Percentiles rank a stretch among this genome's conserved stretches.
phyloP scores from a whole-genome alignment of 1,140 invertebrate genomes.

The Drosophila equinoxialis region DNA sequence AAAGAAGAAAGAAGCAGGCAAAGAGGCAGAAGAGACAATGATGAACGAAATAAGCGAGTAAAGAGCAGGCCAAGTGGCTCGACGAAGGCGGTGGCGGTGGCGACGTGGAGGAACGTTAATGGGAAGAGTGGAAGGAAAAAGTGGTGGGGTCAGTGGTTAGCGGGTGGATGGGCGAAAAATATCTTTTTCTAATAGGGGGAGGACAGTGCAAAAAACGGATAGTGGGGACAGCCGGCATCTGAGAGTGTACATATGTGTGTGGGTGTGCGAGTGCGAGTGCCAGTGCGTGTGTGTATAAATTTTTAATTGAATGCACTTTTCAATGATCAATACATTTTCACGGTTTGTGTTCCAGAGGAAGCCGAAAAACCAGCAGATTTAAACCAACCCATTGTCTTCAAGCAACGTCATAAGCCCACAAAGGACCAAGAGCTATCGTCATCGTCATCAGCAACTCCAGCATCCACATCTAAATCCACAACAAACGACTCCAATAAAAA shows the following conservation, averaged over 20 bases:
- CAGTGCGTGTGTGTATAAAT: background rate
- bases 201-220: constrained; percentile 2
- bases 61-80: constrained; percentile 80
- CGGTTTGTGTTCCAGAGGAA: constrained; percentile 54
- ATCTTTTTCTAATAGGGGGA: constrained; percentile 25
- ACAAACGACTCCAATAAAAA: constrained; percentile 40
- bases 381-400: constrained; percentile 72
- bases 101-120: constrained; percentile 32
- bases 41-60: constrained; percentile 75
- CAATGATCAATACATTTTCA: constrained; percentile 18
- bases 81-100: constrained; percentile 54
- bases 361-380: constrained; percentile 73
- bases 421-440: constrained; percentile 31
- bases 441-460: background rate
- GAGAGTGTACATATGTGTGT: constrained; percentile 8
- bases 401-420: constrained; percentile 58
- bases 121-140: constrained; percentile 2
- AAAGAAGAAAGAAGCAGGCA: constrained; percentile 52
- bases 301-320: constrained; percentile 19
- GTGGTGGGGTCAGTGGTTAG: background rate
- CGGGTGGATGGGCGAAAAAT: constrained; percentile 16
- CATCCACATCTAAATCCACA: constrained; percentile 7
- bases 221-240: constrained; percentile 9
- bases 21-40: constrained; percentile 76
- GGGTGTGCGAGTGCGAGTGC: background rate